Evolutionary conservation across 2,888 invertebrate species (phyloP).

Genomic region (Sminthurinus aureus): DNA sequence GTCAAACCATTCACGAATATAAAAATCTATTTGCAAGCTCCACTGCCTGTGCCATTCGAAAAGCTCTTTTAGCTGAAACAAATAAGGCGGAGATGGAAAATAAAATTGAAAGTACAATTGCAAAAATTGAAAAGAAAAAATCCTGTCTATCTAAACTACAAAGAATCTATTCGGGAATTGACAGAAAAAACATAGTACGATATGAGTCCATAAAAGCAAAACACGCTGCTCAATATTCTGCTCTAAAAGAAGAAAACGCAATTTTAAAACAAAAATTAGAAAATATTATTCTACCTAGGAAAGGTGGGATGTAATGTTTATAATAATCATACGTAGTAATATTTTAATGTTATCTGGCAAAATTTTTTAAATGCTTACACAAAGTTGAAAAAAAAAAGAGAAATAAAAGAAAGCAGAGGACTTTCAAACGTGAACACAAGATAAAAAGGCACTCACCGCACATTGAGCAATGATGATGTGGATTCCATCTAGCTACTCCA

Average conservation of each 20-base stretch:
- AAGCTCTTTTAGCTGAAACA: slow-evolving; percentile 27
- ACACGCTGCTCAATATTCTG: slow-evolving; percentile 28
- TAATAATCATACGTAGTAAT: background rate
- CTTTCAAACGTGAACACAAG: background rate
- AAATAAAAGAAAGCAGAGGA: background rate
- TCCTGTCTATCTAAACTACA: slow-evolving; percentile 24
- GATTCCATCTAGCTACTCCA: too few relatives aligned
- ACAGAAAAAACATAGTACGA: slow-evolving; percentile 28
- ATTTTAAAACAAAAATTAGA: slow-evolving; percentile 34
- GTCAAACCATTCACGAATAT: slow-evolving; percentile 26
- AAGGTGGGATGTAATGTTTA: background rate
- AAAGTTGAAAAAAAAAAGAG: background rate
- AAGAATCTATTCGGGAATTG: slow-evolving; percentile 28
- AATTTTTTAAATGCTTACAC: background rate
- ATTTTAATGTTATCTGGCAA: background rate
- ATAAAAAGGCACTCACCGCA: too few relatives aligned
- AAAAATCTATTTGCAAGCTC: slow-evolving; percentile 38
- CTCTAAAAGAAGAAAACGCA: slow-evolving; percentile 25
- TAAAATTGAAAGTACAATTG: slow-evolving; percentile 32
- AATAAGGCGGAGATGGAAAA: slow-evolving; percentile 25
- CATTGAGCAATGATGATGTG: too few relatives aligned
- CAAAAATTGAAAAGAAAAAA: slow-evolving; percentile 26
- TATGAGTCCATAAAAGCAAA: slow-evolving; percentile 29
- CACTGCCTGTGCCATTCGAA: slow-evolving; percentile 30
- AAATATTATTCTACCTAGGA: slow-evolving; percentile 29